A percentile compares a stretch with the other conserved stretches of the same genome.
Evolutionary conservation across 2,888 invertebrate species (phyloP).

Genomic region (Polietes domitor): DNA sequence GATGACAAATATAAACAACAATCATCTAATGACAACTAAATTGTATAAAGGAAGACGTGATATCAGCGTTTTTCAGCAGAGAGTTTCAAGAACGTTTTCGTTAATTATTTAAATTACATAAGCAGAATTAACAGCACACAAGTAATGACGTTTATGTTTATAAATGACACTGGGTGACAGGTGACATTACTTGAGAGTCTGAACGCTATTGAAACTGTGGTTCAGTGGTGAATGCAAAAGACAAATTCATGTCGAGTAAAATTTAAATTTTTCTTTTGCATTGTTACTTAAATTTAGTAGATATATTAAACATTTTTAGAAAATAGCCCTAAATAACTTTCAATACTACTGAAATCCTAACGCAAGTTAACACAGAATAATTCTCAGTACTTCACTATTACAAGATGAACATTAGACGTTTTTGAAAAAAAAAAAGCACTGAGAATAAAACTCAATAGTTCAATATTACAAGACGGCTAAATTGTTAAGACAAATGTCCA

Average conservation of each 20-base stretch:
- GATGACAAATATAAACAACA: constrained; percentile 61
- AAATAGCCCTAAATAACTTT: not conserved
- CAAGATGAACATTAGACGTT: no score
- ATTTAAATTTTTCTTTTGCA: constrained; percentile 77
- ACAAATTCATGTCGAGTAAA: constrained; percentile 74
- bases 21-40: constrained; percentile 67
- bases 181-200: constrained; percentile 48
- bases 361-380: no score
- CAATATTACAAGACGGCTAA: no score
- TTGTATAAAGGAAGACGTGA: constrained; percentile 59
- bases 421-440: no score
- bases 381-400: no score
- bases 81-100: constrained; percentile 70
- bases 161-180: not conserved
- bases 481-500: no score
- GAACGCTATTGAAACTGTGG: constrained; percentile 76
- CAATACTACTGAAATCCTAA: no score
- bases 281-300: constrained; percentile 63
- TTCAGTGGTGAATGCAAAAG: constrained; percentile 78
- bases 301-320: not conserved
- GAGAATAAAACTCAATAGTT: no score
- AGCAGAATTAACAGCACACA: not conserved
- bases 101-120: constrained; percentile 4
- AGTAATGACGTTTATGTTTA: constrained; percentile 6
- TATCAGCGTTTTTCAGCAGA: constrained; percentile 65